These are phyloP conservation scores for Dasyornis broadbenti DNA, from an alignment of 2,113 vertebrate genomes.

Conservation along the genomic window DNA sequence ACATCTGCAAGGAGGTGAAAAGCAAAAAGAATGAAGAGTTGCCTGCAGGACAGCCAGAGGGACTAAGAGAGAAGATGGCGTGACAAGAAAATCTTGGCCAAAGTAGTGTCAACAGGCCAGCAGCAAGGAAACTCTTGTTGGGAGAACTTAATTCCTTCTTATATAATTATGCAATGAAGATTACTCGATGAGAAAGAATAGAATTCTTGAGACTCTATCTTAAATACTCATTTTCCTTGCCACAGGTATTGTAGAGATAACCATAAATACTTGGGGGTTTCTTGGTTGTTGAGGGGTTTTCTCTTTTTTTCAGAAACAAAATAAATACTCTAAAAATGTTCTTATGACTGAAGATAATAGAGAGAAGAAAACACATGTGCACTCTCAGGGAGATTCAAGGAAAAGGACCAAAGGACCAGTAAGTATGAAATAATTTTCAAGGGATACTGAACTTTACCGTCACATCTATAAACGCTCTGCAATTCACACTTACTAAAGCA, in stretches of 20 bases:
- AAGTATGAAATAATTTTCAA: neutral
- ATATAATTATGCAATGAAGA: neutral
- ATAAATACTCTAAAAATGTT: neutral
- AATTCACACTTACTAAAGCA: neutral
- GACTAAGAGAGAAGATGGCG: neutral
- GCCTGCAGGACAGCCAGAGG: neutral
- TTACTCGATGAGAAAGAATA: neutral
- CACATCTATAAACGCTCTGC: neutral
- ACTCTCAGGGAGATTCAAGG: neutral
- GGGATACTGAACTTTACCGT: neutral
- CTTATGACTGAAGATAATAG: neutral
- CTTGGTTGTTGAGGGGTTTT: neutral
- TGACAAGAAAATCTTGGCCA: neutral
- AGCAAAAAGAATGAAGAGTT: neutral
- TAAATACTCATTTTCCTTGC: neutral
- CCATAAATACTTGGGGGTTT: neutral
- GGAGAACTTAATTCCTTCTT: neutral
- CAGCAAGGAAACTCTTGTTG: neutral
- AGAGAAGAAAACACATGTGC: neutral
- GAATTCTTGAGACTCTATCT: neutral
- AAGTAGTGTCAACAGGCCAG: neutral
- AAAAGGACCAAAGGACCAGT: neutral
- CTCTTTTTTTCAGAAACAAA: neutral
- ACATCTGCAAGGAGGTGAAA: accelerated
- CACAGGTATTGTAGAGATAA: neutral